Conservation (phyloP, 2,888 invertebrate species). For the Trichogramma dendrolimi region DNA sequence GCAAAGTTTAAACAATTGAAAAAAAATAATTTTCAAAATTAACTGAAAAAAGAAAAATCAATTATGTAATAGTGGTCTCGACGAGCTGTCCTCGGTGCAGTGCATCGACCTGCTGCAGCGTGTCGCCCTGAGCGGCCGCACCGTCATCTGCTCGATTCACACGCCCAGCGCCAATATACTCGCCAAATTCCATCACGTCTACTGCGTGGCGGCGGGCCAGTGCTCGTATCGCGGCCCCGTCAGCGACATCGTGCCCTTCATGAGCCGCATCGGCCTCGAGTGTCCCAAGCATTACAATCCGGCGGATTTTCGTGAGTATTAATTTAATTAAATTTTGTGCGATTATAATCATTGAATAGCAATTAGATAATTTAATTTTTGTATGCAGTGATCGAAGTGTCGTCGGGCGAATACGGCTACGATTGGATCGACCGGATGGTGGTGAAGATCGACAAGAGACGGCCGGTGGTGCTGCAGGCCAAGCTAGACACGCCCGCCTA, state of each 20-base stretch:
- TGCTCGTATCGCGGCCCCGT: slow-evolving; percentile 86
- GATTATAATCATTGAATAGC: not conserved
- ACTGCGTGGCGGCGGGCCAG: slow-evolving; percentile 81
- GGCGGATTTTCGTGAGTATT: slow-evolving; percentile 85
- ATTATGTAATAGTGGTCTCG: slow-evolving; percentile 68
- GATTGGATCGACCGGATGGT: slow-evolving; percentile 67
- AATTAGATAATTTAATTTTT: slow-evolving; percentile 18
- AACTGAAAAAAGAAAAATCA: not conserved
- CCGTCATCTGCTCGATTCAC: slow-evolving; percentile 90
- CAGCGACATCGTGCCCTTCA: slow-evolving; percentile 74
- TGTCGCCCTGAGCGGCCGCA: slow-evolving; percentile 77
- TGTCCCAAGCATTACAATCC: slow-evolving; percentile 94
- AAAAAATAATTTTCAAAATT: not conserved
- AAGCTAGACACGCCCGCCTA: slow-evolving; percentile 14
- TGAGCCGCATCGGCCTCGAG: slow-evolving; percentile 68
- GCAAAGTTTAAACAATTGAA: too few relatives aligned
- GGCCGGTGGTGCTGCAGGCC: slow-evolving; percentile 37
- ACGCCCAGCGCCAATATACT: slow-evolving; percentile 94
- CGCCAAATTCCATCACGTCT: slow-evolving; percentile 86
- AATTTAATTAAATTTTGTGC: not conserved
- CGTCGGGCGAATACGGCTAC: slow-evolving; percentile 73
- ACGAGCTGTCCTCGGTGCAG: slow-evolving; percentile 85
- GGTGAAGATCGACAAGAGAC: slow-evolving; percentile 57
- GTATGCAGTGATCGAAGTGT: slow-evolving; percentile 72
- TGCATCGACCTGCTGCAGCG: slow-evolving; percentile 81